These are phyloP conservation scores for Podarcis siculus DNA, from an alignment of 2,797 vertebrate species.

Conservation along the genomic window DNA sequence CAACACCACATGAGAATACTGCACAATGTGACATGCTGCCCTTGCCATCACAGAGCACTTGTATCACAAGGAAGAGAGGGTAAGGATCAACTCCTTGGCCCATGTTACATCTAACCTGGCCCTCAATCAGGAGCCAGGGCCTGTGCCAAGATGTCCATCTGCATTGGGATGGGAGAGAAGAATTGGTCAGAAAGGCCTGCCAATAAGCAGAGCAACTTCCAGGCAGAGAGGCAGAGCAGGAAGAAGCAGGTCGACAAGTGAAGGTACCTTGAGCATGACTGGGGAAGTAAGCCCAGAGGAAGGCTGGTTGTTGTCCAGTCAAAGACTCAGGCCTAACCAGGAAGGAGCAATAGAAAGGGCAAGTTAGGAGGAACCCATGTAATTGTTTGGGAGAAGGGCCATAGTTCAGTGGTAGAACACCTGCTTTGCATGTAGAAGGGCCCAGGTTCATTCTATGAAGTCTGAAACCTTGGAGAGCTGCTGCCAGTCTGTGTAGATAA, in stretches of 20 bases:
- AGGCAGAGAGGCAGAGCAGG: neutral
- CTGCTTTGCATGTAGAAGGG: neutral
- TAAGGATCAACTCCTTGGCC: neutral
- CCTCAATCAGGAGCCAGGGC: neutral
- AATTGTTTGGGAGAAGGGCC: neutral
- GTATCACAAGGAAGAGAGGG: neutral
- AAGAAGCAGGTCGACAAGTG: neutral
- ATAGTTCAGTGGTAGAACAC: neutral
- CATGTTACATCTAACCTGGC: neutral
- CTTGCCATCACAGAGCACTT: neutral
- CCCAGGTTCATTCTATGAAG: too few relatives aligned
- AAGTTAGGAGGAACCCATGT: too few relatives aligned
- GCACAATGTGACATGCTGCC: neutral
- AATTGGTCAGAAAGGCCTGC: neutral
- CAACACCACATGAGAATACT: neutral
- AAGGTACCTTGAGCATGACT: neutral
- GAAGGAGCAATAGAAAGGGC: neutral
- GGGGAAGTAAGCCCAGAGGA: neutral
- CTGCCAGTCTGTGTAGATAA: too few relatives aligned
- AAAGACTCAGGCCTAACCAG: neutral
- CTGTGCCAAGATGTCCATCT: neutral
- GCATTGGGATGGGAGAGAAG: neutral
- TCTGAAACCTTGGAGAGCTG: too few relatives aligned
- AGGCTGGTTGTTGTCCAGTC: neutral
- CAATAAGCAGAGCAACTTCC: neutral